Evolutionary conservation across 2,113 vertebrate species (phyloP), one percentile per base, ranked within the genome.

Genomic region (Rhineura floridana): DNA sequence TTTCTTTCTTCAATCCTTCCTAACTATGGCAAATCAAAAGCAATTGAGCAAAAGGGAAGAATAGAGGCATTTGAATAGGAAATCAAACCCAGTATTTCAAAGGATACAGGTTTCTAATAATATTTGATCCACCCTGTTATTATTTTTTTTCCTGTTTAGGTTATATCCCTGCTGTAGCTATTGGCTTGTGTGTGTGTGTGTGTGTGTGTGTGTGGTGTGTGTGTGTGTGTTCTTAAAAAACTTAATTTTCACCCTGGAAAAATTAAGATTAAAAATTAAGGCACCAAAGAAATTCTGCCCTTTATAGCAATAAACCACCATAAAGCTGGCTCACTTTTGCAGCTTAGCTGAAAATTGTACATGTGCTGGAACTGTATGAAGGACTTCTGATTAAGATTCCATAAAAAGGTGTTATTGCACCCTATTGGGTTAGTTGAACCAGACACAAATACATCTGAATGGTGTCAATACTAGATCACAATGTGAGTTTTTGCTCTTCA

Each of bases 181-280:
- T 88, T 95, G n/a, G n/a, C 94, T 96, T 44, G 96, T 94, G 95
- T 96, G 83, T 96, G 17, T 55, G 13, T 55, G 52, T 94, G 94
- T 93, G 11, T 70, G 17, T 39, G n/a, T 72, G n/a, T 44, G 96
- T 94, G 95, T 96, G 83, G 17, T 55, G 13, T 55, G 52, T 94
- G 94, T 93, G 11, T 70, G 17, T 39, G n/a, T 72, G n/a, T 72
- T 72, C 36, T 72, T 42, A 42, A 21, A 59, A 44, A 87, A 95
- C 96, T 97, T 96, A 97, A 97, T 97, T 97, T 97, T 97, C 93
- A 96, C 96, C 17, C 8, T 94, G 95, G 97, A 97, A 97, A 97
- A 97, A 97, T 96, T 97, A 97, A 97, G 97, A 96, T 94, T 59
- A 96, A 96, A 93, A 96, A 96, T 92, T 97, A 97, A 97, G 97